phyloP scores from a whole-genome alignment of 1,140 invertebrate species.

The Calosoma granatense region DNA sequence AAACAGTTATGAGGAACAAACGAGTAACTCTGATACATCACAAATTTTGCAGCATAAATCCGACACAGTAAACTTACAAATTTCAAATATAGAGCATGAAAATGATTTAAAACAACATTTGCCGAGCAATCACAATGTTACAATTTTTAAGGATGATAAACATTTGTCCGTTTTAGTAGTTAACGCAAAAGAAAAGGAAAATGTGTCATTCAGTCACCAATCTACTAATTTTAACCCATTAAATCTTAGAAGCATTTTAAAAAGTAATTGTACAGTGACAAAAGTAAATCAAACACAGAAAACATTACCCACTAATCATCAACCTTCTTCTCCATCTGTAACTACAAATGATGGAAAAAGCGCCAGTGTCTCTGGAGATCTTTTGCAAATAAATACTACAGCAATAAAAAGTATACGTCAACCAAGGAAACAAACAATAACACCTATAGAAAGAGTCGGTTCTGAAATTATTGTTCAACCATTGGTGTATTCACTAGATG shows the following conservation, averaged over 20 bases:
- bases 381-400: conserved; percentile 3
- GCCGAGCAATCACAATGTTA: not conserved
- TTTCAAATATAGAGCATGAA: not conserved
- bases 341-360: conserved; percentile 9
- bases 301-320: not conserved
- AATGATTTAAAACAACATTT: not conserved
- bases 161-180: not conserved
- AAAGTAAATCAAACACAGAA: not conserved
- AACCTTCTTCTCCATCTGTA: not conserved
- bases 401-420: conserved; percentile 10
- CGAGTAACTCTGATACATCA: not conserved
- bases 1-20: not conserved
- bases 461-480: conserved; percentile 15
- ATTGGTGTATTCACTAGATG: not conserved
- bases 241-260: not conserved
- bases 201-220: not conserved
- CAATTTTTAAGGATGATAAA: not conserved
- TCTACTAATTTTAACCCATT: not conserved
- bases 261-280: not conserved
- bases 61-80: not conserved
- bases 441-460: conserved; percentile 10
- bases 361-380: conserved; percentile 6
- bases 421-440: conserved; percentile 15
- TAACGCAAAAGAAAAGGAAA: not conserved
- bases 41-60: conserved; percentile 1